These are phyloP conservation scores for Periphyllus acericola DNA, from an alignment of 2,888 invertebrate species.

Conservation along the genomic window DNA sequence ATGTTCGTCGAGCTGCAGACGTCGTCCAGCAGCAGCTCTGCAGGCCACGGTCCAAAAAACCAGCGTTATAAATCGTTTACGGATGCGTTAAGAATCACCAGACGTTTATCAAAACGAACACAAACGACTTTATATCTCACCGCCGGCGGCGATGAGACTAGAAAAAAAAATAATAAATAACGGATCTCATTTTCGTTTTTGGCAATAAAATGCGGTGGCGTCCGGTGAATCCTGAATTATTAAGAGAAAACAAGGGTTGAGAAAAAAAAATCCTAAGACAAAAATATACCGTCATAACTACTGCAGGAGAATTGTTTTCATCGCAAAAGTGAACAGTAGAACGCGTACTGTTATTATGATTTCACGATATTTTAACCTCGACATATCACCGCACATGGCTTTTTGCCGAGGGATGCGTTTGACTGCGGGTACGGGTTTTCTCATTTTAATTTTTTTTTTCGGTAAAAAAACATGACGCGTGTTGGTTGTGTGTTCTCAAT, in stretches of 20 bases:
- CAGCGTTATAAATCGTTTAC: conserved; percentile 18
- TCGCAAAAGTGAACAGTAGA: neutral
- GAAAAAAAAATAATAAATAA: neutral
- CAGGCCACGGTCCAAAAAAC: conserved; percentile 9
- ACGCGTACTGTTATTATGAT: too few relatives aligned
- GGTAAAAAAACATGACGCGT: too few relatives aligned
- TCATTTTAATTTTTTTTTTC: too few relatives aligned
- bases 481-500: too few relatives aligned
- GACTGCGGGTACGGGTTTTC: too few relatives aligned
- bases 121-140: conserved; percentile 6
- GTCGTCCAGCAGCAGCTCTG: neutral
- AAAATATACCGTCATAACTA: too few relatives aligned
- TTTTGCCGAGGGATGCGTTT: too few relatives aligned
- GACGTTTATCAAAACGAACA: conserved; percentile 33
- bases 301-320: too few relatives aligned
- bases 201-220: neutral
- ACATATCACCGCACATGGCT: too few relatives aligned
- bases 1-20: neutral
- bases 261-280: too few relatives aligned
- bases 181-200: conserved; percentile 9
- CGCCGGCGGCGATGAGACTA: neutral
- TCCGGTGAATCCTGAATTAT: conserved; percentile 5
- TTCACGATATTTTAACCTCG: too few relatives aligned
- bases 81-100: conserved; percentile 11
- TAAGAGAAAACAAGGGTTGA: neutral